Percentiles rank a stretch among this genome's conserved stretches.
Conservation (phyloP, 2,113 vertebrate genomes). For the Aix galericulata region DNA sequence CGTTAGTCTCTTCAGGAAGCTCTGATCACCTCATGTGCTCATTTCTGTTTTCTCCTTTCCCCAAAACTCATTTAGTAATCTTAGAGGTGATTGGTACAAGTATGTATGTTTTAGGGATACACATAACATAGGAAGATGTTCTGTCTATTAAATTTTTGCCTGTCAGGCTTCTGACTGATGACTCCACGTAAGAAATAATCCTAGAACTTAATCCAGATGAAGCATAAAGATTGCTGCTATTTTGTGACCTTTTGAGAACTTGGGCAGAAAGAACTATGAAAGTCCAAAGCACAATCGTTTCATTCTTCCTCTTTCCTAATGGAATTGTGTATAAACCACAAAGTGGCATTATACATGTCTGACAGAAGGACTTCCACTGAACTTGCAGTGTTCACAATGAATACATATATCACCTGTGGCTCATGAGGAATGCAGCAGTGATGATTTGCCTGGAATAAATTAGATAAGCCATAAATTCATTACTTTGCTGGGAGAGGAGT, state of each 20-base stretch:
- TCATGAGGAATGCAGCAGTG: not conserved
- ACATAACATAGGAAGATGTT: not conserved
- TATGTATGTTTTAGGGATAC: not conserved
- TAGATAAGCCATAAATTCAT: slow-evolving; percentile 16
- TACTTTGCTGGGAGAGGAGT: not conserved
- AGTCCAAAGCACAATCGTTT: not conserved
- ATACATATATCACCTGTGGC: not conserved
- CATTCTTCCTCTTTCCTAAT: not conserved
- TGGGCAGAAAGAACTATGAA: not conserved
- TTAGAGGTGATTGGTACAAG: not conserved
- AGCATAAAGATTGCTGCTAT: not conserved
- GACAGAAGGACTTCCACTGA: not conserved
- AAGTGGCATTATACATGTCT: not conserved
- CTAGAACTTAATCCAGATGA: not conserved
- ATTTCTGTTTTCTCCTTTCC: not conserved
- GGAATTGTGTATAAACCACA: not conserved
- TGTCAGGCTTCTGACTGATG: not conserved
- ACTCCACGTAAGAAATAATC: not conserved
- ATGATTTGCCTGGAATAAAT: slow-evolving; percentile 4
- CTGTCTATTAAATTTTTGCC: not conserved
- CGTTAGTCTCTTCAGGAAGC: not conserved
- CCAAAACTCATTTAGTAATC: not conserved
- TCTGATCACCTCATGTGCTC: not conserved
- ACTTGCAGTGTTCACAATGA: not conserved
- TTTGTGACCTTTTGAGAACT: not conserved